Percentiles rank a stretch among this genome's conserved stretches.
phyloP scores from a whole-genome alignment of 2,888 invertebrate genomes.

The Alcis repandata region DNA sequence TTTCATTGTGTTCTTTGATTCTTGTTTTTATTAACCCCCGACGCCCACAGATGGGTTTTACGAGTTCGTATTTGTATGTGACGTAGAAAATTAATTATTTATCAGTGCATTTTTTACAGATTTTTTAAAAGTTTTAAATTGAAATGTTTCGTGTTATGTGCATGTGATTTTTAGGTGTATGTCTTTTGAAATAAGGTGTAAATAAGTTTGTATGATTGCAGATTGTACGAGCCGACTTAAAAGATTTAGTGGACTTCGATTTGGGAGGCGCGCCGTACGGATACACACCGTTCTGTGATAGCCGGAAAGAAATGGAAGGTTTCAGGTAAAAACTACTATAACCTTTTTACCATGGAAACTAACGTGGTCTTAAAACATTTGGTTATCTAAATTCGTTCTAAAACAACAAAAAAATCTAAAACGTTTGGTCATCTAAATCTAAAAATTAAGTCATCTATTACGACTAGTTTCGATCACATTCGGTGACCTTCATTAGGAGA shows the following conservation, averaged over 20 bases:
- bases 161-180: not conserved
- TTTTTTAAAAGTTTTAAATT: not conserved
- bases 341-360: no score
- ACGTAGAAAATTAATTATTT: no score
- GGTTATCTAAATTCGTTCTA: no score
- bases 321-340: conserved; percentile 91
- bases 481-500: no score
- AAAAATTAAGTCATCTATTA: no score
- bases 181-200: not conserved
- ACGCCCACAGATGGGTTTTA: no score
- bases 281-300: conserved; percentile 99
- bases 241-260: conserved; percentile 96
- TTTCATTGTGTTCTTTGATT: not conserved
- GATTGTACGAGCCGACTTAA: conserved; percentile 97
- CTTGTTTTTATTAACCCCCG: no score
- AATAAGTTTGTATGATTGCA: conserved; percentile 59
- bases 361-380: no score
- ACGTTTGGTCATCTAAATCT: no score
- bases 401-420: no score
- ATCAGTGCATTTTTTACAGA: not conserved
- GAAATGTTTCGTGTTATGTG: not conserved
- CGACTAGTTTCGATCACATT: no score
- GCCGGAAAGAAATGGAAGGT: conserved; percentile 99
- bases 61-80: no score
- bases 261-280: conserved; percentile 98